Evolutionary conservation across 2,113 vertebrate genomes (phyloP), one percentile per base, ranked within the genome.

Genomic region (Neodon shergylaensis): DNA sequence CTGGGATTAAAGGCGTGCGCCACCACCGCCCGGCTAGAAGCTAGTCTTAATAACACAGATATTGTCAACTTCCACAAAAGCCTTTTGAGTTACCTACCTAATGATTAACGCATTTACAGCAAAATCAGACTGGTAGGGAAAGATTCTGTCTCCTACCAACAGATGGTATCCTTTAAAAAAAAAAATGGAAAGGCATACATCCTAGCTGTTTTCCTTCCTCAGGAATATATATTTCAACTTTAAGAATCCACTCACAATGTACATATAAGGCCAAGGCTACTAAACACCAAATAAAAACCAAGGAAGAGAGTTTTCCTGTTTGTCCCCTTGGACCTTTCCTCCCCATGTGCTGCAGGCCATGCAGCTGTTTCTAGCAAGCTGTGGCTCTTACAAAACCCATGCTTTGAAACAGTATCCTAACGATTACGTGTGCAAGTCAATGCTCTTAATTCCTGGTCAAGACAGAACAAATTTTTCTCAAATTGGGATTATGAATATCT

Each of bases 241-340:
- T 49, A 90, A 44, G 70, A 95, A 93, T 77, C 83, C 95, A 70
- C 79, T 91, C 90, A 96, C 77, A 82, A 87, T 42, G 58, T 68
- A 95, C 86, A 93, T 94, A 93, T 87, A 95, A 95, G 65, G 85
- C 88, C 94, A 96, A 94, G 82, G n/a, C 85, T 81, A 91, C 85
- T 90, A 54, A 90, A 92, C 44, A 85, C 19, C 88, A 94, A 91
- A 61, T 92, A 83, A 95, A 96, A 96, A 92, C 26, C 65, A 81
- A 76, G 86, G 42, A 28, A 65, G 16, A 93, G n/a, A 87, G 44
- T 84, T 92, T 89, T 91, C 61, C 92, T 94, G 42, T 87, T 91
- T 90, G 70, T 84, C 36, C 31, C 68, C 73, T 74, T 68, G 54
- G 33, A 31, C 77, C 13, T 84, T 94, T 89, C 94, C 31, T 84